A percentile compares a stretch with the other conserved stretches of the same genome.
phyloP scores from a whole-genome alignment of 2,888 invertebrate genomes.

The Argynnis bischoffii region DNA sequence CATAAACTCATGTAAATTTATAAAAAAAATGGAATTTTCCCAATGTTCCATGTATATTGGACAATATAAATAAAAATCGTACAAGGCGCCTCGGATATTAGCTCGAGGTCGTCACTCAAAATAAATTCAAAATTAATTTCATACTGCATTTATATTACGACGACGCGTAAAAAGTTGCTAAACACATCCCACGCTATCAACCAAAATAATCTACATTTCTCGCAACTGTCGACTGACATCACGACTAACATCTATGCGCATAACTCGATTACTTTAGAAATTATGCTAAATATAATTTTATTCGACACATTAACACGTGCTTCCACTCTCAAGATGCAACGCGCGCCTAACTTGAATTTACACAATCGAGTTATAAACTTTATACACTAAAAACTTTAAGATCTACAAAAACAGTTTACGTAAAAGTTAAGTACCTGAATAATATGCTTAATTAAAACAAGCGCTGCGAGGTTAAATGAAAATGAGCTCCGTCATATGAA shows the following conservation, averaged over 20 bases:
- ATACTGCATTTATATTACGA: constrained; percentile 60
- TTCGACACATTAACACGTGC: constrained; percentile 21
- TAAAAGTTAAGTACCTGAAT: constrained; percentile 25
- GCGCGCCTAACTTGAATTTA: constrained; percentile 35
- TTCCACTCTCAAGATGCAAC: constrained; percentile 25
- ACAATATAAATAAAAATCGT: constrained; percentile 20
- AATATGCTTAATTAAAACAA: constrained; percentile 18
- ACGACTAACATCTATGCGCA: constrained; percentile 18
- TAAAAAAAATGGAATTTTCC: not conserved
- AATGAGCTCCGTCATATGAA: constrained; percentile 22
- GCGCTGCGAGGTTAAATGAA: constrained; percentile 11
- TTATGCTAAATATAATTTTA: not conserved
- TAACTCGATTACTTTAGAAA: constrained; percentile 7
- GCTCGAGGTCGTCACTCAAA: constrained; percentile 54
- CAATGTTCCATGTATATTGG: constrained; percentile 4
- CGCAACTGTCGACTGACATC: constrained; percentile 36
- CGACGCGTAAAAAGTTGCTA: constrained; percentile 49
- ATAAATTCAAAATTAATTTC: constrained; percentile 57
- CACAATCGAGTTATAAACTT: constrained; percentile 40
- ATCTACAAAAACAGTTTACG: constrained; percentile 40
- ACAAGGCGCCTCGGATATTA: constrained; percentile 35
- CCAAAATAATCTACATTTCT: constrained; percentile 57
- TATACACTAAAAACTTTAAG: constrained; percentile 38
- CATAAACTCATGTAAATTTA: too few species aligned
- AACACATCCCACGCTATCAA: constrained; percentile 54